Evolutionary conservation across 23 tunicate species (phyloP).

Genomic region (Halocynthia roretzi): DNA sequence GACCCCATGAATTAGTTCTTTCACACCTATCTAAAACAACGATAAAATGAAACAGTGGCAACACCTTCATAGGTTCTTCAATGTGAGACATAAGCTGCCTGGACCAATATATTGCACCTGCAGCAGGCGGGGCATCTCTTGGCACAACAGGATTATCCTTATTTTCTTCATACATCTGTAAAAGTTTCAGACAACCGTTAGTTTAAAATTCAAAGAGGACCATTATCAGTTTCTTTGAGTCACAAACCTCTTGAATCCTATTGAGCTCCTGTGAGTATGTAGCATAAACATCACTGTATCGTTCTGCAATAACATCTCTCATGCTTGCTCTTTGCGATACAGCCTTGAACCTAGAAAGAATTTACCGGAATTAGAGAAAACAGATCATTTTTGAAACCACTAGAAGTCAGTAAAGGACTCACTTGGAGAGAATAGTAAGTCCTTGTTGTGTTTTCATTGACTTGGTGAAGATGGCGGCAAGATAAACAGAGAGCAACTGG

Average conservation of each 20-base stretch:
- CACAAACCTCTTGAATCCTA: conserved; percentile 61
- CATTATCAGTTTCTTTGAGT: neutral
- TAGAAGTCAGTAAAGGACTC: neutral
- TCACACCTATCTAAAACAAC: neutral
- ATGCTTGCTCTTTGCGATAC: conserved; percentile 59
- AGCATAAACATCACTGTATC: conserved; percentile 71
- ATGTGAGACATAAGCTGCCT: conserved; percentile 64
- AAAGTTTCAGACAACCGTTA: neutral
- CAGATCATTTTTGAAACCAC: neutral
- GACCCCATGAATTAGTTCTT: too few species aligned
- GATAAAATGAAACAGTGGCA: neutral
- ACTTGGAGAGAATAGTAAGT: conserved; percentile 70
- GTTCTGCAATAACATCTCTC: conserved; percentile 56
- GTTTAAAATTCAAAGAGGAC: neutral
- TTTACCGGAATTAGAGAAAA: neutral
- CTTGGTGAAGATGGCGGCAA: conserved; percentile 66
- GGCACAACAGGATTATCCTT: conserved; percentile 69
- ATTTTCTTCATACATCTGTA: conserved; percentile 81
- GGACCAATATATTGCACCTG: conserved; percentile 92
- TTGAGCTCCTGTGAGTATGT: conserved; percentile 73
- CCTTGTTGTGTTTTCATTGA: conserved; percentile 82
- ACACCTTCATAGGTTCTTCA: conserved; percentile 91
- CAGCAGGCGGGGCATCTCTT: conserved; percentile 84
- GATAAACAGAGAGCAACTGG: conserved; percentile 64
- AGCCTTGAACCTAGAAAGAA: conserved; percentile 41